phyloP scores from a whole-genome alignment of 2,888 invertebrate genomes.

The Ennomos erosarius region DNA sequence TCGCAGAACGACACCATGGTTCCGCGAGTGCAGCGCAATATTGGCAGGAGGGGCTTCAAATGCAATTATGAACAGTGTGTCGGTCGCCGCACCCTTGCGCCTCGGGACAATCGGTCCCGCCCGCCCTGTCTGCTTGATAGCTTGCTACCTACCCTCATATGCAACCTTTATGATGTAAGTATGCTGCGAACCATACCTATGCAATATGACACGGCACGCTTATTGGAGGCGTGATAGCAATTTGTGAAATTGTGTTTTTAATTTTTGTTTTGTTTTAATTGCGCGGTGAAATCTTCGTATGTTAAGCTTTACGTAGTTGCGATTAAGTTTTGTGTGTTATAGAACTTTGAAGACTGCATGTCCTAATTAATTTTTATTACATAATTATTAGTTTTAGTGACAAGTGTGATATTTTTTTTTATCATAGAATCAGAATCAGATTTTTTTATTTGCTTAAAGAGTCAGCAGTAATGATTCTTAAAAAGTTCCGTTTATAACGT shows the following conservation, averaged over 20 bases:
- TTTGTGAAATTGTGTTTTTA: constrained; percentile 1
- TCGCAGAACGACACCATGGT: constrained; percentile 47
- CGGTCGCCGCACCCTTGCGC: constrained; percentile 52
- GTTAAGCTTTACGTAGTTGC: too few relatives aligned
- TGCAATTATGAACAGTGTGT: constrained; percentile 74
- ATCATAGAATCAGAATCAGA: too few relatives aligned
- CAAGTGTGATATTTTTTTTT: too few relatives aligned
- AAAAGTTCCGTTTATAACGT: too few relatives aligned
- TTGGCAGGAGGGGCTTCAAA: constrained; percentile 68
- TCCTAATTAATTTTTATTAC: too few relatives aligned
- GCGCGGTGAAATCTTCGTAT: too few relatives aligned
- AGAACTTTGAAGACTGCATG: too few relatives aligned
- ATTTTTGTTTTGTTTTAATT: constrained; percentile 1
- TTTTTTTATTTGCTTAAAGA: too few relatives aligned
- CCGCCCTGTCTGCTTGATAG: constrained; percentile 14
- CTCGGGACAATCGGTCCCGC: constrained; percentile 41
- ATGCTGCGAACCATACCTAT: constrained; percentile 6
- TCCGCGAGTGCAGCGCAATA: constrained; percentile 56
- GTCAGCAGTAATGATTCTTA: too few relatives aligned
- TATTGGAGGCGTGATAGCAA: background rate
- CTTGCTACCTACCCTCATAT: constrained; percentile 21
- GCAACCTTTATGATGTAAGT: constrained; percentile 28
- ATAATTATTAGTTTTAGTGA: too few relatives aligned
- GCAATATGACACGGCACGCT: constrained; percentile 3
- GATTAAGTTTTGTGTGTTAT: too few relatives aligned